Conservation (phyloP, 2,888 invertebrate genomes). For the Drosophila borealis region DNA sequence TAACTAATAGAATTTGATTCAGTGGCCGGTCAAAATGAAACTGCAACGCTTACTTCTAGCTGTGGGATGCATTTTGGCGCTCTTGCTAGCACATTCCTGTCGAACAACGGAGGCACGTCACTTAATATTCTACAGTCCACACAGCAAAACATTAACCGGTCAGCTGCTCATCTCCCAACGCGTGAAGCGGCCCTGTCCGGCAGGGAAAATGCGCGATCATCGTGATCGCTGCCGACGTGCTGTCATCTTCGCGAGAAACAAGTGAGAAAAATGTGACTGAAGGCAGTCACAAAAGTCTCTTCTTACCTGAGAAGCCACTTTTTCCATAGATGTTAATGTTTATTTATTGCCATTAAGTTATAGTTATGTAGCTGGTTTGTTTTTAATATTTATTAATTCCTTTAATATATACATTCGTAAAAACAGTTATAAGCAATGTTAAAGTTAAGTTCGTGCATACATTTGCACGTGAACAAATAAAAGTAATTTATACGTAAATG, state of each 20-base stretch:
- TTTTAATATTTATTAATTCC: constrained; percentile 30
- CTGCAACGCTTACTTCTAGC: constrained; percentile 44
- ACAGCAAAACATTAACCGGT: constrained; percentile 60
- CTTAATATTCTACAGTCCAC: constrained; percentile 75
- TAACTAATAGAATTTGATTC: background rate
- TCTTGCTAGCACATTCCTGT: constrained; percentile 58
- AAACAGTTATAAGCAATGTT: constrained; percentile 6
- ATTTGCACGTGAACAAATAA: constrained; percentile 4
- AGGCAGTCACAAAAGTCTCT: background rate
- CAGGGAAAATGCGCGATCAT: constrained; percentile 79
- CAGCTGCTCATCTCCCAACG: constrained; percentile 72
- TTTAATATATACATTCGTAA: constrained; percentile 20
- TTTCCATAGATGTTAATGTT: constrained; percentile 38
- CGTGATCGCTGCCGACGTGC: constrained; percentile 80
- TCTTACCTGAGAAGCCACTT: constrained; percentile 11
- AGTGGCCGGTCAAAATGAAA: constrained; percentile 42
- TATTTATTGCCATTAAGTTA: constrained; percentile 57
- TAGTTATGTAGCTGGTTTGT: constrained; percentile 29
- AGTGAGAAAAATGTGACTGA: constrained; percentile 15
- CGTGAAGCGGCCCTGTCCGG: constrained; percentile 68
- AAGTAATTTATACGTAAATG: constrained; percentile 1
- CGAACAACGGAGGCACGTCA: constrained; percentile 47
- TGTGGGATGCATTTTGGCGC: constrained; percentile 40
- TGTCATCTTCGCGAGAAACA: constrained; percentile 67
- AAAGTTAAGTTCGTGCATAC: constrained; percentile 1